phyloP scores from a whole-genome alignment of 2,888 invertebrate genomes.

The Prenolepis imparis region DNA sequence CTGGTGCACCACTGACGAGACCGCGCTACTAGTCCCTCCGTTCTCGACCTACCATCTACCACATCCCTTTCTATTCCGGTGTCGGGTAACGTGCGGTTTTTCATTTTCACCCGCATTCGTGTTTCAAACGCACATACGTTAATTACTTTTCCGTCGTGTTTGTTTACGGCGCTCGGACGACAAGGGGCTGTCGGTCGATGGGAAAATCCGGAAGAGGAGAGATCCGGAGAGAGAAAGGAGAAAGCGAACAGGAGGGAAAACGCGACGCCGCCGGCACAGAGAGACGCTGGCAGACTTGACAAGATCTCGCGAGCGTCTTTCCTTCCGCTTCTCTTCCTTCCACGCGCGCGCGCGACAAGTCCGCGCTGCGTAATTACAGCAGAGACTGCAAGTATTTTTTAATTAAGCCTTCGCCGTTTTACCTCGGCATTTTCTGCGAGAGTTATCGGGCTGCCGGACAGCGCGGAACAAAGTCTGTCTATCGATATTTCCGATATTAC shows the following conservation, averaged over 20 bases:
- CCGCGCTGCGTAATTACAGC: slow-evolving; percentile 57
- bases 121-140: slow-evolving; percentile 58
- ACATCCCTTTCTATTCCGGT: slow-evolving; percentile 1
- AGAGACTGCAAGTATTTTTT: slow-evolving; percentile 68
- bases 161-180: slow-evolving; percentile 41
- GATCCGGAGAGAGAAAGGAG: background rate
- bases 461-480: slow-evolving; percentile 56
- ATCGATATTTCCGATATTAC: slow-evolving; percentile 72
- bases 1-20: slow-evolving; percentile 39
- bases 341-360: background rate
- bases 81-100: slow-evolving; percentile 47
- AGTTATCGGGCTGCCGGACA: slow-evolving; percentile 59
- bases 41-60: slow-evolving; percentile 22
- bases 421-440: slow-evolving; percentile 63
- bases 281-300: slow-evolving; percentile 35
- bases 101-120: slow-evolving; percentile 47
- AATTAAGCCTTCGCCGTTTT: slow-evolving; percentile 66
- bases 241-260: background rate
- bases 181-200: slow-evolving; percentile 42
- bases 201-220: slow-evolving; percentile 10
- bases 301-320: slow-evolving; percentile 46
- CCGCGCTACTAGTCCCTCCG: slow-evolving; percentile 21
- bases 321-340: background rate
- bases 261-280: background rate
- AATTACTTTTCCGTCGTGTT: slow-evolving; percentile 56